Conservation (phyloP, 2,113 vertebrate genomes). For the Erpornis zantholeuca region DNA sequence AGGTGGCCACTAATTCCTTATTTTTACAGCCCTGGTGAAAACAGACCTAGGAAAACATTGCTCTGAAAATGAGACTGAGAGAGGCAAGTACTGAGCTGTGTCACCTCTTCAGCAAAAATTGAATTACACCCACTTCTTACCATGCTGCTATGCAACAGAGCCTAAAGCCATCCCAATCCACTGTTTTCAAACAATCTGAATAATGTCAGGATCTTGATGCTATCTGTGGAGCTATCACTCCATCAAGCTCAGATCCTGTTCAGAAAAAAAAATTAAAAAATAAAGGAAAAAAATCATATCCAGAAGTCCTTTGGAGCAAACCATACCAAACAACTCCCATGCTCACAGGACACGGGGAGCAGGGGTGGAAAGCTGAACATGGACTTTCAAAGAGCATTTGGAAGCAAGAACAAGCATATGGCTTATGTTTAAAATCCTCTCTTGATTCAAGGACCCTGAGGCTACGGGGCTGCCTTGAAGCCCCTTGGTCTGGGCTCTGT, state of each 20-base stretch:
- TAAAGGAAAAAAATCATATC: not conserved
- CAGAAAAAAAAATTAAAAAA: not conserved
- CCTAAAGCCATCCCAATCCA: not conserved
- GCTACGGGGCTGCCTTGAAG: not conserved
- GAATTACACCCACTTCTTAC: not conserved
- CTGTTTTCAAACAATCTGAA: not conserved
- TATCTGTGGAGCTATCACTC: not conserved
- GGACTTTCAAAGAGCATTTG: not conserved
- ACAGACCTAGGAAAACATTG: not conserved
- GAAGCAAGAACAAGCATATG: constrained; percentile 20
- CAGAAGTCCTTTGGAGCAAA: not conserved
- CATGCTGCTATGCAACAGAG: not conserved
- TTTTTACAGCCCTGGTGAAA: not conserved
- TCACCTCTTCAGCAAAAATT: not conserved
- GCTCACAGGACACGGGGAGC: not conserved
- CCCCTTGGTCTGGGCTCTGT: not conserved
- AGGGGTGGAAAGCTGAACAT: not conserved
- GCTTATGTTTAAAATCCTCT: constrained; percentile 45
- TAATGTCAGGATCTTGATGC: not conserved
- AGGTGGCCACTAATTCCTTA: not conserved
- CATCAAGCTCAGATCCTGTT: not conserved
- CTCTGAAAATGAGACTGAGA: not conserved
- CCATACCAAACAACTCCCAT: not conserved
- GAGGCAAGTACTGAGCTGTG: not conserved
- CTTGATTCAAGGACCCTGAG: not conserved